phyloP scores from a whole-genome alignment of 1,140 invertebrate genomes.

The Euura saliciscinereae region DNA sequence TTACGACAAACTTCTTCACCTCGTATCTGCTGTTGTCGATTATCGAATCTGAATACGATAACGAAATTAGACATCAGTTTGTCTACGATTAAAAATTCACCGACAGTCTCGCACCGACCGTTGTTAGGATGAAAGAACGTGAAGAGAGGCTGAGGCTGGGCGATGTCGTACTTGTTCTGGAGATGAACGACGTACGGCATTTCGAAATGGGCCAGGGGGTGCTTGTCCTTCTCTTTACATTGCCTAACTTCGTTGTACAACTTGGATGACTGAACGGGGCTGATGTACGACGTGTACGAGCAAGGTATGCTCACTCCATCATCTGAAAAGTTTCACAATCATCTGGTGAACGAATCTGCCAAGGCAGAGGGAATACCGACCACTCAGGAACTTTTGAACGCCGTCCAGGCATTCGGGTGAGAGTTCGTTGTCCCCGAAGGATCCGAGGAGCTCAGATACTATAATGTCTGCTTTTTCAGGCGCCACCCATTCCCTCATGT shows the following conservation, averaged over 20 bases:
- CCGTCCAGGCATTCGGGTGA: conserved; percentile 98
- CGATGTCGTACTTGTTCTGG: conserved; percentile 88
- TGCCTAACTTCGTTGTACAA: conserved; percentile 74
- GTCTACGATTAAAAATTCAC: conserved; percentile 9
- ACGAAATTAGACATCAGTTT: conserved; percentile 7
- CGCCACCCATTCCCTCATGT: conserved; percentile 88
- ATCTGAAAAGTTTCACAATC: conserved; percentile 55
- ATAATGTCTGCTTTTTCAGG: conserved; percentile 93
- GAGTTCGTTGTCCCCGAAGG: conserved; percentile 98
- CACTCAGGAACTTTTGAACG: conserved; percentile 86
- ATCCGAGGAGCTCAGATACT: conserved; percentile 95
- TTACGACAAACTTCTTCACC: conserved; percentile 71
- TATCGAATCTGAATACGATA: conserved; percentile 44
- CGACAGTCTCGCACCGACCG: conserved; percentile 44
- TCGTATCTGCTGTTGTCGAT: conserved; percentile 81
- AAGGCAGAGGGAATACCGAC: conserved; percentile 46
- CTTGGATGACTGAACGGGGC: conserved; percentile 83
- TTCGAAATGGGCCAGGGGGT: conserved; percentile 72
- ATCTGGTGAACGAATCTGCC: conserved; percentile 8
- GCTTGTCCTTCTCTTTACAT: conserved; percentile 67
- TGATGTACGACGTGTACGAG: conserved; percentile 90
- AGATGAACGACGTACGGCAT: conserved; percentile 92
- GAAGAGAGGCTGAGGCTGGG: conserved; percentile 80
- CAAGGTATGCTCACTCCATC: conserved; percentile 92
- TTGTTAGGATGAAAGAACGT: conserved; percentile 89